Percentiles rank a stretch among this genome's conserved stretches.
Evolutionary conservation across 53 echinoderm and acorn worm species (phyloP).

Genomic region (Echinometra lucunter): DNA sequence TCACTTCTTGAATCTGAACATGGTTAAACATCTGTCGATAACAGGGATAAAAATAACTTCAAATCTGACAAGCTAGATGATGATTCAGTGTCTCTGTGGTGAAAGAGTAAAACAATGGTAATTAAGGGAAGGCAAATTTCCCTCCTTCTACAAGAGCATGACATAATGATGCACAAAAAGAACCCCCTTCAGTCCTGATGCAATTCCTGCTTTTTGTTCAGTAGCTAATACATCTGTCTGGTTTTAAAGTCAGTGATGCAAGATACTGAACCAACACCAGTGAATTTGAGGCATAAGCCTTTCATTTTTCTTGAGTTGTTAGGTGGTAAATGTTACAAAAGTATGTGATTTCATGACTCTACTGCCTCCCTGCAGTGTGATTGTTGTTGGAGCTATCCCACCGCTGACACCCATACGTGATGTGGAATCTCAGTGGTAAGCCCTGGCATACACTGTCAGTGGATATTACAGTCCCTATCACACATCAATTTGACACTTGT

Average conservation of each 20-base stretch:
- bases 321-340: background rate
- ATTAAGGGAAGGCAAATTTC: background rate
- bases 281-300: background rate
- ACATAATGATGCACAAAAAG: background rate
- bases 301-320: background rate
- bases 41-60: background rate
- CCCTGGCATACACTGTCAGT: conserved; percentile 51
- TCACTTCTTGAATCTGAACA: background rate
- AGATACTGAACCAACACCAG: background rate
- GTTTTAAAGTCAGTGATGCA: background rate
- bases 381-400: no score
- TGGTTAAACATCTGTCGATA: conserved; percentile 5
- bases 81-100: conserved; percentile 33
- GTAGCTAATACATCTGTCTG: background rate
- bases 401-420: background rate
- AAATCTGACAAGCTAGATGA: conserved; percentile 23
- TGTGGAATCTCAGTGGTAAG: background rate
- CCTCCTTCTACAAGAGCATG: background rate
- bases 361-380: no score
- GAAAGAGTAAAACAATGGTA: background rate
- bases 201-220: background rate
- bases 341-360: background rate
- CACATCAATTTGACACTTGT: conserved; percentile 69
- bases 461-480: conserved; percentile 49
- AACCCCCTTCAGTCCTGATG: background rate